Evolutionary conservation across 1,140 invertebrate genomes (phyloP).

Genomic region (Drosophila rhopaloa): DNA sequence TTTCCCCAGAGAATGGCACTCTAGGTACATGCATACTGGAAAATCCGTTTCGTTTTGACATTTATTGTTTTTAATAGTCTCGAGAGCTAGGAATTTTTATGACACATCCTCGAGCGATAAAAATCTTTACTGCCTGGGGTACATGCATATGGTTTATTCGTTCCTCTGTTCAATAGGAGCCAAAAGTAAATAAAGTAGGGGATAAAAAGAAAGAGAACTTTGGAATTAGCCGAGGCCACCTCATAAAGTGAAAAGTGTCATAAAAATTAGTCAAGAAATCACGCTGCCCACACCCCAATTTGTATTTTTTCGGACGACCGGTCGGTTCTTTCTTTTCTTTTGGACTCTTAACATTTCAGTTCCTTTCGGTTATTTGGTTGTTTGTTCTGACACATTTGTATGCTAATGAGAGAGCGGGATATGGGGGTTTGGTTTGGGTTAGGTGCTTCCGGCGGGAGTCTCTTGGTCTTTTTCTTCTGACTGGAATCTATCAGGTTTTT

Average conservation of each 20-base stretch:
- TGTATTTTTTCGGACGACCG: constrained; percentile 15
- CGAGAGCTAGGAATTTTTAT: constrained; percentile 59
- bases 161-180: constrained; percentile 42
- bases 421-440: constrained; percentile 23
- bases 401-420: constrained; percentile 61
- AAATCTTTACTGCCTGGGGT: constrained; percentile 65
- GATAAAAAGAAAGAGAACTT: constrained; percentile 37
- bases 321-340: constrained; percentile 20
- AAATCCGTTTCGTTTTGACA: constrained; percentile 65
- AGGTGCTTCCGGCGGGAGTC: constrained; percentile 65
- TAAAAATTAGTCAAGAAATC: constrained; percentile 83
- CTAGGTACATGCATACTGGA: constrained; percentile 42
- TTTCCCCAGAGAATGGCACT: constrained; percentile 29
- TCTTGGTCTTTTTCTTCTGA: constrained; percentile 25
- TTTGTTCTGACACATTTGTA: constrained; percentile 83
- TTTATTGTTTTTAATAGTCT: constrained; percentile 81
- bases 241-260: constrained; percentile 82
- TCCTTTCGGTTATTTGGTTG: constrained; percentile 67
- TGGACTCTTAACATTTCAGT: constrained; percentile 21
- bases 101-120: constrained; percentile 63
- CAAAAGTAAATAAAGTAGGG: constrained; percentile 43
- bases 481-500: constrained; percentile 50
- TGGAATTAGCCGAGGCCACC: constrained; percentile 54
- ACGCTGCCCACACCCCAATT: constrained; percentile 51
- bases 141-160: constrained; percentile 37